Percentiles rank a stretch among this genome's conserved stretches.
phyloP scores from a whole-genome alignment of 92 coral and sea anemone genomes.

The Palythoa caribaeorum region DNA sequence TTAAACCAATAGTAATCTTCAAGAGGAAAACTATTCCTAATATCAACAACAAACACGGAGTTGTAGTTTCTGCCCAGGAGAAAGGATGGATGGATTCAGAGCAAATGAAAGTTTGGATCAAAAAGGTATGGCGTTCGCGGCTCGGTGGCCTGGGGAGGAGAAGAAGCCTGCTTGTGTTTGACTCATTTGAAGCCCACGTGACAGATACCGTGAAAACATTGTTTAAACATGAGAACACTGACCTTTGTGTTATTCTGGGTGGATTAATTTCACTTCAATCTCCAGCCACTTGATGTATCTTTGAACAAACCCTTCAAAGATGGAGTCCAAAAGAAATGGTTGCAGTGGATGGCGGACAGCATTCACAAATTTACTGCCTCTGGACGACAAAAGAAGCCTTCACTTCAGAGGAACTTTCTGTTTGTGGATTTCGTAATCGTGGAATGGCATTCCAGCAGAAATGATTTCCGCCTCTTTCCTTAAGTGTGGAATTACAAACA shows the following conservation, averaged over 20 bases:
- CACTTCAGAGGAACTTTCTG: constrained; percentile 1
- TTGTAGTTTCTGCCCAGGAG: constrained; percentile 10
- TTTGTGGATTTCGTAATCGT: background rate
- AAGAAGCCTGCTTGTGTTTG: no score
- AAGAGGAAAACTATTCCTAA: constrained; percentile 11
- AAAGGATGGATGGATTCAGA: no score
- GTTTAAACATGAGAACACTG: no score
- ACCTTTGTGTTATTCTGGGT: no score
- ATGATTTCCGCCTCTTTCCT: constrained; percentile 35
- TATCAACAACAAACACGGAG: constrained; percentile 33
- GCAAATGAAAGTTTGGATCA: constrained; percentile 4
- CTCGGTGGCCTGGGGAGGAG: no score
- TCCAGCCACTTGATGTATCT: no score
- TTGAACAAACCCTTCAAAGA: background rate
- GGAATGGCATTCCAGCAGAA: constrained; percentile 19
- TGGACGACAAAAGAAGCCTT: background rate
- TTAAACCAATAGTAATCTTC: constrained; percentile 40
- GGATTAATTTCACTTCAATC: no score
- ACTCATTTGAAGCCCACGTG: no score
- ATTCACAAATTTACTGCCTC: no score
- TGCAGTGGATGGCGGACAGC: background rate
- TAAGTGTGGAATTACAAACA: constrained; percentile 43
- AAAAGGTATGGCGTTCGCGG: no score
- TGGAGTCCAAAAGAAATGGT: background rate
- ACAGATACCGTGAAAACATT: no score